Evolutionary conservation across 1,140 invertebrate genomes (phyloP), one percentile per base, ranked within the genome.

Genomic region (Macrobrachium rosenbergii): DNA sequence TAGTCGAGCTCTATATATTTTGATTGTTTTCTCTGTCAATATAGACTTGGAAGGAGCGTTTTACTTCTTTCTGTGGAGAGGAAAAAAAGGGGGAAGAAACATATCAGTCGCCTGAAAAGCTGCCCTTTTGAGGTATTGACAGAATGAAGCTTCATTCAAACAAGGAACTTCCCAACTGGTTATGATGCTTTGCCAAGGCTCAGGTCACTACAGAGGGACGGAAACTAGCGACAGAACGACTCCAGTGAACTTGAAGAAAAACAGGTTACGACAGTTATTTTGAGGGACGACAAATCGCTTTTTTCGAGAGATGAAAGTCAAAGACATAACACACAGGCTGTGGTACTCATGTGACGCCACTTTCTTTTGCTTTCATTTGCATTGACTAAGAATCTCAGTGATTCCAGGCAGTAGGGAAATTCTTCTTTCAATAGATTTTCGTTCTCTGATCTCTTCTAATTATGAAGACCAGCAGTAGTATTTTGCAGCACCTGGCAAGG

Each of bases 11-110:
- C 76, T 86, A 86, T 77, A 76, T 62, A 77, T 85, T 85, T 60
- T 69, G 73, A 78, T 88, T 88, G 73, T 77, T 73, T 79, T 82
- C 83, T 84, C 81, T 81, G 63, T 86, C 28, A 37, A 37, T 86
- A 64, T 83, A 89, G 83, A 82, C 72, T 81, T 69, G 83, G 87
- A 82, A 89, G 78, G 88, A 82, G 81, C 69, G 63, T 37, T 67
- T 88, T 89, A 89, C 82, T 89, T 73, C 86, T 89, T 86, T 88
- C 89, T 89, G 89, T 88, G 81, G 89, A 87, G 85, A 80, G 86
- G 89, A 37, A 37, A 37, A n/a, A 37, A 88, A 85, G 79, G 87
- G 87, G 84, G 78, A 86, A 82, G 75, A 81, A 79, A 83, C 60
- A 37, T 78, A 82, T 88, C 72, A 88, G 87, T 88, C 37, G 63